Evolutionary conservation across 2,888 invertebrate species (phyloP).

Genomic region (Trissoscelio sp.): DNA sequence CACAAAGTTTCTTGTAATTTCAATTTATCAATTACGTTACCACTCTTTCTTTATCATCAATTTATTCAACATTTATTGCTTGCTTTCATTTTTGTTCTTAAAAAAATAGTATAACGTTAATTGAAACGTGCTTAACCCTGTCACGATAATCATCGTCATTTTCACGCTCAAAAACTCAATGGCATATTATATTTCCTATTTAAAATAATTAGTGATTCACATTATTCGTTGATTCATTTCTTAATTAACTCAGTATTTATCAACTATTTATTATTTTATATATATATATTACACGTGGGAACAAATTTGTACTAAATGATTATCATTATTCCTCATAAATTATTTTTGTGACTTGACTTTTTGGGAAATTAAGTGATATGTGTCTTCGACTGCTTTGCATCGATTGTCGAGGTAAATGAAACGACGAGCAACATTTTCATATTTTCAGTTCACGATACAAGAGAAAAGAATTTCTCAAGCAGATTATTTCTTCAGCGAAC

Average conservation of each 20-base stretch:
- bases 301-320: too few species aligned
- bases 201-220: too few species aligned
- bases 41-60: background rate
- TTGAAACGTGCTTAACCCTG: background rate
- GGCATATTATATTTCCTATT: too few species aligned
- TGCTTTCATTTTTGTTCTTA: background rate
- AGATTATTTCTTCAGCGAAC: too few species aligned
- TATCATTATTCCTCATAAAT: constrained; percentile 13
- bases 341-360: constrained; percentile 36
- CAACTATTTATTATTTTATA: too few species aligned
- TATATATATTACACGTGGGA: too few species aligned
- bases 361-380: constrained; percentile 81
- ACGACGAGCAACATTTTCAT: background rate
- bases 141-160: too few species aligned
- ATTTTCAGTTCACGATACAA: background rate
- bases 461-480: background rate
- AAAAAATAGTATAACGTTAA: too few species aligned
- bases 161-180: too few species aligned
- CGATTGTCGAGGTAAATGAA: constrained; percentile 85
- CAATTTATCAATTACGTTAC: background rate
- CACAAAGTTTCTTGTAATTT: constrained; percentile 34
- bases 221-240: too few species aligned
- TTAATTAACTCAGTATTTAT: too few species aligned
- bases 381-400: constrained; percentile 85
- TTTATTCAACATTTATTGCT: background rate